phyloP scores from a whole-genome alignment of 1,140 invertebrate genomes.

The Hesperophylax magnus region DNA sequence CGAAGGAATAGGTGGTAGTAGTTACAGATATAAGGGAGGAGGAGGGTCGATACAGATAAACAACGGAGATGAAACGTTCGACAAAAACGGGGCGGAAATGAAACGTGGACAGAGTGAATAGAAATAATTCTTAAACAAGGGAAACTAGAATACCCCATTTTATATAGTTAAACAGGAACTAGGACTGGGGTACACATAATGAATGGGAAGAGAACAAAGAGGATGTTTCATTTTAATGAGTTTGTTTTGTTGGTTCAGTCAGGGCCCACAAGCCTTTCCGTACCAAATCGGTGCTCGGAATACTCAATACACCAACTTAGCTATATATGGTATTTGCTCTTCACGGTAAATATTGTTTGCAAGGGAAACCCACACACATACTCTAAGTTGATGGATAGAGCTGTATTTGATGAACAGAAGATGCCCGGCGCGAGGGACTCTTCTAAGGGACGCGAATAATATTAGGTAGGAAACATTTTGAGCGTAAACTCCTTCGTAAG shows the following conservation, averaged over 20 bases:
- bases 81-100: constrained; percentile 19
- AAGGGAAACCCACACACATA: background rate
- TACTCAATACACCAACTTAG: background rate
- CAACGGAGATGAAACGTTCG: constrained; percentile 2
- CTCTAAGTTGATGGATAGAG: background rate
- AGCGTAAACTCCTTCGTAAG: too few relatives aligned
- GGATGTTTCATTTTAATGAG: background rate
- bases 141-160: too few relatives aligned
- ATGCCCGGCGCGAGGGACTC: background rate
- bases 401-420: background rate
- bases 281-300: background rate
- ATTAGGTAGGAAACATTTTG: too few relatives aligned
- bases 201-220: background rate
- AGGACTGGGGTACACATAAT: background rate
- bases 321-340: constrained; percentile 1
- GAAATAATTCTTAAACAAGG: background rate
- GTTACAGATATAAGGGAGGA: background rate
- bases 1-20: background rate
- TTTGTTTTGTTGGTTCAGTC: background rate
- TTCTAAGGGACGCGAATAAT: too few relatives aligned
- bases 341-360: constrained; percentile 18
- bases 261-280: background rate
- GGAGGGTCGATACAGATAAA: background rate
- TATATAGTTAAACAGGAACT: too few relatives aligned
- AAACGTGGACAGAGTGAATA: background rate